These are phyloP conservation scores for Nebria brevicollis DNA, from an alignment of 2,888 invertebrate species.

Conservation along the genomic window DNA sequence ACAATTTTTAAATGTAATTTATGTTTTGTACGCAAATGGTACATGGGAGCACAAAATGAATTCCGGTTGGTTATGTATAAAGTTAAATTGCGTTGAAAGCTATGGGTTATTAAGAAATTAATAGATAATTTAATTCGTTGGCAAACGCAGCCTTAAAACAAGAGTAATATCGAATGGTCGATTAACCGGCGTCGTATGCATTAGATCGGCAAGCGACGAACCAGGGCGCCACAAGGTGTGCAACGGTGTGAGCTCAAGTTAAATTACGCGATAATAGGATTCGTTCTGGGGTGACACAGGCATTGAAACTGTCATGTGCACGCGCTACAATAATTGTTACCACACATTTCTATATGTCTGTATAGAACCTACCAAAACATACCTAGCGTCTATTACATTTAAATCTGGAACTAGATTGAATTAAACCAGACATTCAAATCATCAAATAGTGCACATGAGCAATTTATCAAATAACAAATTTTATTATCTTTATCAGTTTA, in stretches of 20 bases:
- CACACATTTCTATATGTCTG: background rate
- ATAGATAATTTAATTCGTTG: background rate
- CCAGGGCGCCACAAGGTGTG: slow-evolving; percentile 14
- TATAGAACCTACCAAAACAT: too few relatives aligned
- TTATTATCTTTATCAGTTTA: too few relatives aligned
- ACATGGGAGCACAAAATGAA: too few relatives aligned
- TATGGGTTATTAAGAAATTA: background rate
- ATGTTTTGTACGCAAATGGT: too few relatives aligned
- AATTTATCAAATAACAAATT: too few relatives aligned
- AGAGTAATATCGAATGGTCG: slow-evolving; percentile 20
- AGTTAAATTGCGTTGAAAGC: too few relatives aligned
- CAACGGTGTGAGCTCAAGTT: slow-evolving; percentile 36
- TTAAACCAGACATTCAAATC: too few relatives aligned
- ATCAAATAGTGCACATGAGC: too few relatives aligned
- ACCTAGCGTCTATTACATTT: too few relatives aligned
- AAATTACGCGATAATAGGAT: slow-evolving; percentile 44
- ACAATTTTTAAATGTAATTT: too few relatives aligned
- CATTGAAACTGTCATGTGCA: slow-evolving; percentile 35
- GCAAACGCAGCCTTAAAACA: background rate
- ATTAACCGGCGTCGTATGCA: slow-evolving; percentile 8
- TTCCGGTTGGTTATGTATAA: too few relatives aligned
- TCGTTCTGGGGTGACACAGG: slow-evolving; percentile 20
- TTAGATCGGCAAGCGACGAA: background rate
- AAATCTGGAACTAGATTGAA: too few relatives aligned
- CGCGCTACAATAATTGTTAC: slow-evolving; percentile 22